Base-by-base conservation (phyloP, 2,888 invertebrate genomes). In the Eupithecia pulchellata region DNA sequence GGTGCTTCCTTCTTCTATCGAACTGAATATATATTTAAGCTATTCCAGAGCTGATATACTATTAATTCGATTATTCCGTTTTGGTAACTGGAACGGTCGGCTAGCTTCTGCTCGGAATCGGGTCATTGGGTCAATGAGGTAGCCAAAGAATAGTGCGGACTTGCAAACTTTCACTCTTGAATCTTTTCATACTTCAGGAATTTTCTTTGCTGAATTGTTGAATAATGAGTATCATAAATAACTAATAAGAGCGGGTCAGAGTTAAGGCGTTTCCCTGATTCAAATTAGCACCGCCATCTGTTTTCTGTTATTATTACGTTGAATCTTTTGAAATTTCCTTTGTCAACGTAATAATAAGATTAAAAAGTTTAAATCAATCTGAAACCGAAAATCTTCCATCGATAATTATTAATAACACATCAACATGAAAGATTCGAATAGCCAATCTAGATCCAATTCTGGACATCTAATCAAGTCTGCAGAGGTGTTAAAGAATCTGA, bases 81-180 rank as follows among this genome's bases (percentile, higher is more conserved):
- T 78, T 70, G 64, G 72, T 66, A 73, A 72, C 64, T 70, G 79
- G 70, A 75, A 75, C 79, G 78, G 80, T 76, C 80, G 77, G 77
- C 78, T 80, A 77, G 78, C 81, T 82, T 83, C 84, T 81, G 78
- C 75, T 66, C 61, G 71, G 66, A 87, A 83, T 77, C 81, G 77
- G 88, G 88, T 83, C 75, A 89, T 77, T 76, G 71, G 87, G 87
- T 82, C 86, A 83, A 75, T 78, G 78, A 72, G 73, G 70, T 65
- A 55, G 61, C 66, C 17, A 47, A 52, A 60, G 60, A 30, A 25
- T 57, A 65, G 64, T 65, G n/a, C 11, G 11, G 4, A 32, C 34
- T 11, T n/a, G 30, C 29, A n/a, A 61, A 68, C n/a, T 65, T 64
- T 71, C 64, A 64, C 61, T 55, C 57, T 57, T 17, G 14, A 57